Evolutionary conservation across 2,888 invertebrate species (phyloP).

Genomic region (Mythimna lalbum): DNA sequence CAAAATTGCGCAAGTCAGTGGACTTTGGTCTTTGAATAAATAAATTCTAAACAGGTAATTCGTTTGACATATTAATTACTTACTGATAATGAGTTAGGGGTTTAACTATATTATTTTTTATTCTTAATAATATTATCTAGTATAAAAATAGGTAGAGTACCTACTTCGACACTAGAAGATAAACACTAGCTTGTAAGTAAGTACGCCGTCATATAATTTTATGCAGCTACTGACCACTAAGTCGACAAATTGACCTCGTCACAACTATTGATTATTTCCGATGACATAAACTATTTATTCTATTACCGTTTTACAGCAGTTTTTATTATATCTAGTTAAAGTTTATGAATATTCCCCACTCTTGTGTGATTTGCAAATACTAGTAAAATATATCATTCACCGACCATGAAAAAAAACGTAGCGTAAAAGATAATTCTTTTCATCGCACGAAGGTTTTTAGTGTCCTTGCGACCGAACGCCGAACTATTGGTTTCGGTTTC

Average conservation of each 20-base stretch:
- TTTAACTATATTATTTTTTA: neutral
- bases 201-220: slow-evolving; percentile 7
- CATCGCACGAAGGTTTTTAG: too few relatives aligned
- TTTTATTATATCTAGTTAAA: slow-evolving; percentile 2
- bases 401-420: neutral
- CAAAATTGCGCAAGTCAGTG: slow-evolving; percentile 4
- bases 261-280: slow-evolving; percentile 46
- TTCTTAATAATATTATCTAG: too few relatives aligned
- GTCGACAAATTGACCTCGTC: slow-evolving; percentile 27
- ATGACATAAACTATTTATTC: slow-evolving; percentile 31
- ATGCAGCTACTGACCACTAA: slow-evolving; percentile 5
- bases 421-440: neutral
- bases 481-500: too few relatives aligned
- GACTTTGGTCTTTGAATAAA: slow-evolving; percentile 3
- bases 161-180: neutral
- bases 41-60: neutral
- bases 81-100: neutral
- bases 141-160: neutral
- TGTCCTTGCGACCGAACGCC: too few relatives aligned
- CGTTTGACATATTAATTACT: neutral
- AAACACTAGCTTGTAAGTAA: neutral
- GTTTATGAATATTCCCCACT: slow-evolving; percentile 10
- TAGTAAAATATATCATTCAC: neutral
- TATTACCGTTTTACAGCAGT: slow-evolving; percentile 11
- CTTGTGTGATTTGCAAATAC: neutral